A percentile compares a stretch with the other conserved stretches of the same genome.
phyloP scores from a whole-genome alignment of 2,113 vertebrate genomes.

The Hypocryptadius cinnamomeus region DNA sequence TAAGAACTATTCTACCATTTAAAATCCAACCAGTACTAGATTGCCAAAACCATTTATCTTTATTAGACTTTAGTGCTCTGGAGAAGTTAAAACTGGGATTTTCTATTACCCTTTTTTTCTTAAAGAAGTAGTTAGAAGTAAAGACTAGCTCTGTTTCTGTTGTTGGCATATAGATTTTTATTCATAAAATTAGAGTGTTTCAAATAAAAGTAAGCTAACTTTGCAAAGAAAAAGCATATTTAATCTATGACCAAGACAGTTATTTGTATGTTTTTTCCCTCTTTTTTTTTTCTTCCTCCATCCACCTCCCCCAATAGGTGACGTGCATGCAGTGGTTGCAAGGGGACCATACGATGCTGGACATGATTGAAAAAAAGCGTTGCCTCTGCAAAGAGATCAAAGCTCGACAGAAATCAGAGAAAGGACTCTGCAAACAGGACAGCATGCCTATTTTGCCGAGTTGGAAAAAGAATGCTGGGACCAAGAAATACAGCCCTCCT shows the following conservation, averaged over 20 bases:
- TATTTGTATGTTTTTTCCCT: constrained; percentile 7
- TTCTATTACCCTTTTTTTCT: background rate
- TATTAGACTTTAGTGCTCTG: background rate
- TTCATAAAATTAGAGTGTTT: background rate
- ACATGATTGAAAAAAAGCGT: constrained; percentile 96
- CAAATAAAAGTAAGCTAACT: background rate
- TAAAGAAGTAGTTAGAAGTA: background rate
- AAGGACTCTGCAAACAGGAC: constrained; percentile 93
- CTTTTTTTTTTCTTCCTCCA: background rate
- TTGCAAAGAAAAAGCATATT: background rate
- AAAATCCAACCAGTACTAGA: background rate
- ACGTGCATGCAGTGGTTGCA: constrained; percentile 88
- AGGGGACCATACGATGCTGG: constrained; percentile 94
- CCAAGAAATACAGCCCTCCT: constrained; percentile 90
- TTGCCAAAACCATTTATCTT: background rate
- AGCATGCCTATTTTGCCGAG: constrained; percentile 94
- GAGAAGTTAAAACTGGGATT: background rate
- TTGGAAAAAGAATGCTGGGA: constrained; percentile 86
- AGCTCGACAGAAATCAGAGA: constrained; percentile 87
- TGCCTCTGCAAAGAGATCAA: constrained; percentile 95
- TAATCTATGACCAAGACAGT: background rate
- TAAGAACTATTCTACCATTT: background rate
- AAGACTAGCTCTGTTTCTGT: background rate
- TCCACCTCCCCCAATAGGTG: constrained; percentile 65
- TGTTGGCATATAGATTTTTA: background rate